Evolutionary conservation across 2,888 invertebrate species (phyloP), one percentile per base, ranked within the genome.

Genomic region (Notodonta ziczac): DNA sequence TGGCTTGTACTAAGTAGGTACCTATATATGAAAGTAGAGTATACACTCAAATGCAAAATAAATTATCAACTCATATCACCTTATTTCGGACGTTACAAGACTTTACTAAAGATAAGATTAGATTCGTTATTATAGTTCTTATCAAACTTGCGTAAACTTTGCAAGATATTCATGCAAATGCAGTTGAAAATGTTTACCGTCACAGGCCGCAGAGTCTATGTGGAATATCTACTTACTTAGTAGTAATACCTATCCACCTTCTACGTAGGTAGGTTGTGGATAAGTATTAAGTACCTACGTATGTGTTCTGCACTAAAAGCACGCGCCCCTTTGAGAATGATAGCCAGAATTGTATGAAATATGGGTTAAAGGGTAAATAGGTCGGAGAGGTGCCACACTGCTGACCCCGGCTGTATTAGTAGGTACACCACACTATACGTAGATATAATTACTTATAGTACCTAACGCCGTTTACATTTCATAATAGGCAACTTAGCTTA

Each of bases 331-430:
- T 58, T 42, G 61, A 67, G 66, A 68, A 63, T 61, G 64, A 52
- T 55, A 66, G 40, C 61, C 69, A 72, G 69, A 75, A 70, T 74
- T 73, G 76, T 73, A 74, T 73, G 65, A 73, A 79, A 71, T 63
- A 78, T 78, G 69, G 77, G 77, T 72, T 74, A 75, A 73, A 65
- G 66, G 60, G 58, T 68, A 85, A 84, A 72, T 84, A 77, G 85
- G 85, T 84, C 84, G 79, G 78, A 68, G 63, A 78, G 74, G 74
- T 74, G 76, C 69, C 69, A 69, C 70, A 68, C 66, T 67, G 70
- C 63, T 61, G 64, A 67, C 64, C 72, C 65, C 74, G 66, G 65
- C 68, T 69, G 42, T 42, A 42, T 9, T 5, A n/a, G n/a, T 24
- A 24, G 2, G 24, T 24, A 40, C 9, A 40, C 9, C 40, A 40